Base-by-base conservation (phyloP, 1,140 invertebrate genomes). In the Solen grandis region DNA sequence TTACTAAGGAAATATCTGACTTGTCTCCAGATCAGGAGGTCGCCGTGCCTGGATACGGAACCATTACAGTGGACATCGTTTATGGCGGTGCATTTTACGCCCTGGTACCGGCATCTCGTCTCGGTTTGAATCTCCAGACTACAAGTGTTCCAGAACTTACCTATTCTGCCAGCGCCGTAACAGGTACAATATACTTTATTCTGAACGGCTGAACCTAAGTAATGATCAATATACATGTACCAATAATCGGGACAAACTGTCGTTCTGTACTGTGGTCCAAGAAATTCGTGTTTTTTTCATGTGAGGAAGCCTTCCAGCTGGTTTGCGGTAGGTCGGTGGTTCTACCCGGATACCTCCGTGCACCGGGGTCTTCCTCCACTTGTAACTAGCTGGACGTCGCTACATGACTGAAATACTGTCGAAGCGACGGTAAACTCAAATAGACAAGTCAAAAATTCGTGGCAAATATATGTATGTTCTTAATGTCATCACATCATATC, bases 1-100 rank as follows among this genome's bases (percentile, higher is more conserved):
- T n/a, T 50, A 50, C 46, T 13, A 50, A 50, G 46, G 19, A 8
- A 50, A 50, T 13, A 8, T n/a, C n/a, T n/a, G 8, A 13, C 27
- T 69, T 70, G 66, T 57, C 50, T 62, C 13, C 78, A 88, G 87
- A 86, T 69, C 54, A 86, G 27, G 66, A 73, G 14, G 62, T 88
- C 27, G 69, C 81, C 1, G 81, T 85, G 0, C 33, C 55, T 0
- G 72, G 72, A 16, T 29, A 25, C 19, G 55, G 72, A n/a, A 25
- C 10, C 8, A 31, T 74, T 92, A 90, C 60, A 90, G n/a, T n/a
- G n/a, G n/a, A n/a, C n/a, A n/a, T n/a, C n/a, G n/a, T n/a, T n/a
- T n/a, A n/a, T n/a, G n/a, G 91, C 25, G 91, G 91, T 16, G 88
- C 90, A 0, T 92, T 92, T 75, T 92, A 89, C 77, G 90, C 89